These are phyloP conservation scores for Liasis olivaceus DNA, from an alignment of 2,797 vertebrate genomes.

Conservation along the genomic window DNA sequence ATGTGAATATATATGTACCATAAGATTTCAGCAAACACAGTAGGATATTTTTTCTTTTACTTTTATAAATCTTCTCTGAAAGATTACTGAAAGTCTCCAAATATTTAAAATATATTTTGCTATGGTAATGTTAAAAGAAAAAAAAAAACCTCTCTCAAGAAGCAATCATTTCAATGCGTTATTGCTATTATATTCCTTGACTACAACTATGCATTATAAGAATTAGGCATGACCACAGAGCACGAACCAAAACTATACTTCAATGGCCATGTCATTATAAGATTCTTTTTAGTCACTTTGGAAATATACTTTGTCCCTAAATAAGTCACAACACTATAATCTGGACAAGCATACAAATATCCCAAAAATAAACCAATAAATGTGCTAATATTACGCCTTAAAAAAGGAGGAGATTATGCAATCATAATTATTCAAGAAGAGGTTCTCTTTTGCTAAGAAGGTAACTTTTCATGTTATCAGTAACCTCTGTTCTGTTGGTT, in stretches of 20 bases:
- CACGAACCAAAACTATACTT: neutral
- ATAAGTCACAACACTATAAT: neutral
- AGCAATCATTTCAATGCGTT: neutral
- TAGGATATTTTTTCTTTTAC: neutral
- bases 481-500: neutral
- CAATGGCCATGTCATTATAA: neutral
- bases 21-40: no score
- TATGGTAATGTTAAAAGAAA: neutral
- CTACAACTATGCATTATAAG: no score
- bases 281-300: neutral
- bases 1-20: no score
- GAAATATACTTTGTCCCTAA: neutral
- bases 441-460: neutral
- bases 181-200: neutral
- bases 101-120: neutral
- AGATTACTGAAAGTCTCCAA: neutral
- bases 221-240: neutral
- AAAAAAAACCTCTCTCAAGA: neutral
- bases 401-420: no score
- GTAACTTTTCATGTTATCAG: neutral
- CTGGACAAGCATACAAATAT: neutral
- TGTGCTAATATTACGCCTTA: neutral
- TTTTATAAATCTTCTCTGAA: neutral
- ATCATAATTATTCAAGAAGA: neutral
- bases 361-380: neutral